phyloP scores from a whole-genome alignment of 2,797 vertebrate genomes.

The Myotis myotis region DNA sequence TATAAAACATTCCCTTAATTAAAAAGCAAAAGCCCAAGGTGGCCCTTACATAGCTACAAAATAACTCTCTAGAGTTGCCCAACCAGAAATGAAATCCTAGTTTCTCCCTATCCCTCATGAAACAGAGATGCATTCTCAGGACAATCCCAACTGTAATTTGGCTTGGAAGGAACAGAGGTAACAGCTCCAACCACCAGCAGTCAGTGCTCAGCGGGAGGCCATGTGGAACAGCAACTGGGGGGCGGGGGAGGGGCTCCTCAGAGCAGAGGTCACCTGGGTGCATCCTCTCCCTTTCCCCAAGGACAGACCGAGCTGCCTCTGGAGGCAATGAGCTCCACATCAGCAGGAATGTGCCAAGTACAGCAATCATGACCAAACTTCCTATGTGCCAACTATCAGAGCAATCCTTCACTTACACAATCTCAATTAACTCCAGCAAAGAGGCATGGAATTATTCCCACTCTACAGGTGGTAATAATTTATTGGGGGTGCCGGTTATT shows the following conservation, averaged over 20 bases:
- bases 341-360: not conserved
- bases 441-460: not conserved
- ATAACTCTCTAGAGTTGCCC: not conserved
- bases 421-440: not conserved
- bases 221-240: not conserved
- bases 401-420: not conserved
- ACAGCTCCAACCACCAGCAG: not conserved
- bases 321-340: not conserved
- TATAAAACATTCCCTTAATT: not conserved
- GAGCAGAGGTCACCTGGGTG: not conserved
- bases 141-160: not conserved
- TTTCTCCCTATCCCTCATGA: not conserved
- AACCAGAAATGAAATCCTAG: not conserved
- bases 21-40: constrained; percentile 5
- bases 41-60: not conserved
- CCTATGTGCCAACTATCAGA: not conserved
- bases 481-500: not conserved
- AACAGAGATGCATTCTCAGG: not conserved
- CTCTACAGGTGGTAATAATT: not conserved
- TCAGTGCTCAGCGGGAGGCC: not conserved
- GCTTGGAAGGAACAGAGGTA: not conserved
- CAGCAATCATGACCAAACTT: not conserved
- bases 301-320: not conserved
- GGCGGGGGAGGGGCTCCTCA: not conserved
- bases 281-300: not conserved